These are phyloP conservation scores for Trissolcus japonicus DNA, from an alignment of 2,888 invertebrate genomes.

Conservation along the genomic window DNA sequence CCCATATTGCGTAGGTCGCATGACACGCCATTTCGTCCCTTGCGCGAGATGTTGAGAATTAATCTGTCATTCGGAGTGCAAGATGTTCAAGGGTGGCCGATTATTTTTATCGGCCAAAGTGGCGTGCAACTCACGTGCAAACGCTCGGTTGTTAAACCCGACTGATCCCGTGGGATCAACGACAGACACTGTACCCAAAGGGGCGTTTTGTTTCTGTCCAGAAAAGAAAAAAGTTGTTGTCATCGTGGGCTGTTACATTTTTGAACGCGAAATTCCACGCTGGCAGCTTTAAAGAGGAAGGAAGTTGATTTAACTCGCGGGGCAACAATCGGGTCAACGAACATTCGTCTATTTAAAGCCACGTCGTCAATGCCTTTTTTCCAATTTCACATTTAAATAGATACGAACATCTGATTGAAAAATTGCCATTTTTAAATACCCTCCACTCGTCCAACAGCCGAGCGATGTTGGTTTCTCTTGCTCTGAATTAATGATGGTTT, in stretches of 20 bases:
- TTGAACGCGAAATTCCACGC: slow-evolving; percentile 29
- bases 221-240: slow-evolving; percentile 20
- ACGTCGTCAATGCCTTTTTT: slow-evolving; percentile 17
- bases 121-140: slow-evolving; percentile 53
- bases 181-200: slow-evolving; percentile 54
- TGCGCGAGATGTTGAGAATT: slow-evolving; percentile 43
- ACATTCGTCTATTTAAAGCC: slow-evolving; percentile 37
- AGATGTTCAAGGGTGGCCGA: slow-evolving; percentile 54
- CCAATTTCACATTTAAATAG: slow-evolving; percentile 31
- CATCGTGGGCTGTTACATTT: slow-evolving; percentile 16
- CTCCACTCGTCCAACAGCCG: neutral
- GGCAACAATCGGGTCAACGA: slow-evolving; percentile 42
- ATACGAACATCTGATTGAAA: slow-evolving; percentile 9
- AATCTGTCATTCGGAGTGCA: slow-evolving; percentile 46
- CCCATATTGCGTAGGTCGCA: slow-evolving; percentile 34
- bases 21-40: slow-evolving; percentile 22
- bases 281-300: slow-evolving; percentile 36
- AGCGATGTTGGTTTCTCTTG: neutral
- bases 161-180: slow-evolving; percentile 60
- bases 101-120: slow-evolving; percentile 58
- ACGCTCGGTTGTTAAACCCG: slow-evolving; percentile 46
- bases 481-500: no score
- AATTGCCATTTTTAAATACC: slow-evolving; percentile 21
- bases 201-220: slow-evolving; percentile 16
- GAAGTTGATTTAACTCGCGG: slow-evolving; percentile 20